These are phyloP conservation scores for Pterostichus madidus DNA, from an alignment of 2,888 invertebrate species.

Conservation along the genomic window DNA sequence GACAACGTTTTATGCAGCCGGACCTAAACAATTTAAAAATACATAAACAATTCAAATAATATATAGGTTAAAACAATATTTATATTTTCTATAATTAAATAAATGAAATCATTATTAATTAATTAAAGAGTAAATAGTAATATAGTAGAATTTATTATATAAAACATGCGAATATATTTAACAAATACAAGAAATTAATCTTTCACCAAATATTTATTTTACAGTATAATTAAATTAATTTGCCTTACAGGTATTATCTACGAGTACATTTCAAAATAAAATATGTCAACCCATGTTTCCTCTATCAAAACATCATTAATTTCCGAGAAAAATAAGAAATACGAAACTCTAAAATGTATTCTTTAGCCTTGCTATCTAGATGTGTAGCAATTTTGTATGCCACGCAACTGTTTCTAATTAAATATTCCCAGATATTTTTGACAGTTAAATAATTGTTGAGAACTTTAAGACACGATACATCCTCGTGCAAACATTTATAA, in stretches of 20 bases:
- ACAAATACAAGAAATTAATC: background rate
- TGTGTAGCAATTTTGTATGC: conserved; percentile 50
- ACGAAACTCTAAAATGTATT: background rate
- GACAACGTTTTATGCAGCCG: too few relatives aligned
- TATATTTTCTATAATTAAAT: background rate
- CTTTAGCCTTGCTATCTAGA: conserved; percentile 43
- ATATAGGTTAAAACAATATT: conserved; percentile 23
- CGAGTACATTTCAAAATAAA: conserved; percentile 10
- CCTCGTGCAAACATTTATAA: conserved; percentile 49
- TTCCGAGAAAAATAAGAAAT: conserved; percentile 42
- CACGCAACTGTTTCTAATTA: conserved; percentile 57
- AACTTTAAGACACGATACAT: conserved; percentile 54
- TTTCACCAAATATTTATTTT: conserved; percentile 17
- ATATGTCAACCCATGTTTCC: conserved; percentile 50
- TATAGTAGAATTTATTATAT: too few relatives aligned
- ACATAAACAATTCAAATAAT: background rate
- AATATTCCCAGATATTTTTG: conserved; percentile 58
- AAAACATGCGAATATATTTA: too few relatives aligned
- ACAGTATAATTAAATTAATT: conserved; percentile 25
- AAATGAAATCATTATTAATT: conserved; percentile 4
- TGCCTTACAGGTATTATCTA: conserved; percentile 10
- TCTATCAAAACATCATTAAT: conserved; percentile 58
- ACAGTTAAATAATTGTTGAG: conserved; percentile 53
- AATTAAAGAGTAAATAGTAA: background rate
- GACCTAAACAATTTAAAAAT: too few relatives aligned